Evolutionary conservation across 2,113 vertebrate genomes (phyloP).

Genomic region (Chionis minor): DNA sequence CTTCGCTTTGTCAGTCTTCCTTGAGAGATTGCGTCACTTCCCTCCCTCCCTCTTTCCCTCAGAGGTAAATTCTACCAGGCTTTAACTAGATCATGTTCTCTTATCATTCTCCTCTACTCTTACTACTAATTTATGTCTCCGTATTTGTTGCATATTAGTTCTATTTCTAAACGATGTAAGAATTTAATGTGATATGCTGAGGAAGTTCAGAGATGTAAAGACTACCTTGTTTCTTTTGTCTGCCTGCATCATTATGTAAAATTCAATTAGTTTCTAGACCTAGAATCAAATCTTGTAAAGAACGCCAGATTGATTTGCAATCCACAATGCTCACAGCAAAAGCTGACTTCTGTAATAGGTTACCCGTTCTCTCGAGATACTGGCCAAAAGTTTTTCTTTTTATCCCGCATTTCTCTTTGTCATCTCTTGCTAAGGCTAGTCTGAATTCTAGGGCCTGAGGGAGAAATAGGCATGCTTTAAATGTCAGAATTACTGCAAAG

Average conservation of each 20-base stretch:
- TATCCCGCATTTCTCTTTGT: not conserved
- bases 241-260: not conserved
- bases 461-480: not conserved
- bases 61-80: not conserved
- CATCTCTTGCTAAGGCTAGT: not conserved
- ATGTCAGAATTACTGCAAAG: not conserved
- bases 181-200: not conserved
- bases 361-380: not conserved
- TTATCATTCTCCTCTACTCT: not conserved
- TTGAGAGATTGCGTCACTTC: not conserved
- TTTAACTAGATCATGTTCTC: not conserved
- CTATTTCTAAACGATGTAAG: not conserved
- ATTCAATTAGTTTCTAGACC: not conserved
- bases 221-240: not conserved
- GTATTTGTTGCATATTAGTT: not conserved
- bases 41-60: not conserved
- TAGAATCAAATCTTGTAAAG: not conserved
- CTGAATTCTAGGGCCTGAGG: not conserved
- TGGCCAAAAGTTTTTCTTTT: not conserved
- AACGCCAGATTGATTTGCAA: not conserved
- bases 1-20: not conserved
- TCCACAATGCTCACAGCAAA: not conserved
- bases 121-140: not conserved
- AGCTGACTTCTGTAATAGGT: not conserved
- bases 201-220: not conserved